phyloP scores from a whole-genome alignment of 64 coral and sea anemone genomes.

The Orbicella faveolata region DNA sequence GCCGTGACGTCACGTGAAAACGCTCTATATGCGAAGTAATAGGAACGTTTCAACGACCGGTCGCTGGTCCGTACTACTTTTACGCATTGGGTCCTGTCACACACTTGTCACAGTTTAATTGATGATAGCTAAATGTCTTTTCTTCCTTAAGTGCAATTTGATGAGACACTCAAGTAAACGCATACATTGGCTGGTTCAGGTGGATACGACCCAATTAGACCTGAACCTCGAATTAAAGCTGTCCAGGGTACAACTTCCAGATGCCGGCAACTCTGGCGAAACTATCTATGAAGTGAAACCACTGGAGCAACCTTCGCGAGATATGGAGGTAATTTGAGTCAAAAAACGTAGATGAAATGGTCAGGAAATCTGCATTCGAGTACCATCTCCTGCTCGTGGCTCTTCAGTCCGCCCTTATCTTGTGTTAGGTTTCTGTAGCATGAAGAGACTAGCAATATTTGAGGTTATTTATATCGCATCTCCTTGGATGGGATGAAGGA shows the following conservation, averaged over 20 bases:
- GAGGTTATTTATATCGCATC: too few relatives aligned
- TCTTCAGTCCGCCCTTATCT: too few relatives aligned
- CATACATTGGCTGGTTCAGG: neutral
- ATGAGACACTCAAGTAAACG: neutral
- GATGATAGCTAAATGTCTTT: neutral
- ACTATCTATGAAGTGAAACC: neutral
- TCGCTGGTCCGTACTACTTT: too few relatives aligned
- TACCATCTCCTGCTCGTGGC: neutral
- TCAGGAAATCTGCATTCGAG: neutral
- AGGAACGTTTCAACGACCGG: too few relatives aligned
- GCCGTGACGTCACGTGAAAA: too few relatives aligned
- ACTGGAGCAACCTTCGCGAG: neutral
- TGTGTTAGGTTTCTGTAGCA: too few relatives aligned
- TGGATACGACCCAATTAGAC: constrained; percentile 17
- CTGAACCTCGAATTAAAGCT: constrained; percentile 7
- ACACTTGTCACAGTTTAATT: neutral
- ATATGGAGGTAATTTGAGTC: neutral
- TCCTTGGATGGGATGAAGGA: too few relatives aligned
- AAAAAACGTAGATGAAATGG: neutral
- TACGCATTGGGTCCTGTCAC: too few relatives aligned
- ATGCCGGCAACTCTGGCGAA: neutral
- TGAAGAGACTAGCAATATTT: too few relatives aligned
- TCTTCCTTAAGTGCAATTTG: neutral
- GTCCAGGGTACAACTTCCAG: neutral
- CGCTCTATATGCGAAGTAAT: too few relatives aligned